phyloP scores from a whole-genome alignment of 2,888 invertebrate species.

The Graphium colonna region DNA sequence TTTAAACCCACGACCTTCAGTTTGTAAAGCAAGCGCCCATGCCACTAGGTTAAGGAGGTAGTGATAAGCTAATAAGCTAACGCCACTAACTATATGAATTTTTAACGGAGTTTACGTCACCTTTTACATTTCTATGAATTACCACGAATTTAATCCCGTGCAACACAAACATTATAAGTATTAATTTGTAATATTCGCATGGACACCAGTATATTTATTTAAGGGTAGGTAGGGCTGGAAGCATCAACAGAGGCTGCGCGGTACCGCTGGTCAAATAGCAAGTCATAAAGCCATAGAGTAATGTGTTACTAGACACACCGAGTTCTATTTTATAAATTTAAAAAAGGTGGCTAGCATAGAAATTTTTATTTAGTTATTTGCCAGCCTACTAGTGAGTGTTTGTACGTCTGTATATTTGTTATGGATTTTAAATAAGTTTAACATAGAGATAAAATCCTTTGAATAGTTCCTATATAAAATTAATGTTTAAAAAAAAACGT shows the following conservation, averaged over 20 bases:
- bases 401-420: too few relatives aligned
- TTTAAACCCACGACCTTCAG: too few relatives aligned
- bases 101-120: not conserved
- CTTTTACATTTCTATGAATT: not conserved
- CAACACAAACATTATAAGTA: slow-evolving; percentile 27
- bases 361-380: too few relatives aligned
- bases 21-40: too few relatives aligned
- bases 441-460: too few relatives aligned
- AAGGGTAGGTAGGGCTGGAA: slow-evolving; percentile 44
- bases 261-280: slow-evolving; percentile 60
- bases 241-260: slow-evolving; percentile 52
- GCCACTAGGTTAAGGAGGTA: too few relatives aligned
- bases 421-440: too few relatives aligned
- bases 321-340: slow-evolving; percentile 6
- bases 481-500: not conserved
- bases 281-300: slow-evolving; percentile 60
- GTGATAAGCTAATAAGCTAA: not conserved
- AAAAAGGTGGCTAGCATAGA: too few relatives aligned
- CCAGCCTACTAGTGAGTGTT: too few relatives aligned
- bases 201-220: slow-evolving; percentile 57
- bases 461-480: too few relatives aligned
- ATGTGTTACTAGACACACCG: slow-evolving; percentile 34
- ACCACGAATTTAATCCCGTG: not conserved
- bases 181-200: slow-evolving; percentile 56
- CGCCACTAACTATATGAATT: not conserved